Conservation (phyloP, 2,113 vertebrate species). For the Sebastes fasciatus region DNA sequence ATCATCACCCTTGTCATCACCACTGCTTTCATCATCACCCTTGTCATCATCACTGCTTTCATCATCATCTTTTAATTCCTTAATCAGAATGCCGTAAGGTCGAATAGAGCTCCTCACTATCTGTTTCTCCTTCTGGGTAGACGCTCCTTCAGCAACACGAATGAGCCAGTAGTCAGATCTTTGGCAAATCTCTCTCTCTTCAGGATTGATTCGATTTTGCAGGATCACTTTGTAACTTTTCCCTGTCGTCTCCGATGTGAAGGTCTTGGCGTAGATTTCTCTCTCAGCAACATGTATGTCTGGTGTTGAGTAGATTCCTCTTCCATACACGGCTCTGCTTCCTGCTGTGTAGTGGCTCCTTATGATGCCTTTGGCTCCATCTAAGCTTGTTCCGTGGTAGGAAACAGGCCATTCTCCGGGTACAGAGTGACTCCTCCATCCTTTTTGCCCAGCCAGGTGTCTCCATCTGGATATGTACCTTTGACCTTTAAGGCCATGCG, state of each 20-base stretch:
- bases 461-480: slow-evolving; percentile 38
- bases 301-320: slow-evolving; percentile 53
- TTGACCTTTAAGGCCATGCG: slow-evolving; percentile 35
- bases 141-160: background rate
- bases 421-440: slow-evolving; percentile 26
- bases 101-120: slow-evolving; percentile 11
- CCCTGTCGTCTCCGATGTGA: background rate
- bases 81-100: slow-evolving; percentile 37
- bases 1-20: too few relatives aligned
- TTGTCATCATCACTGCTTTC: background rate
- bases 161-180: slow-evolving; percentile 25
- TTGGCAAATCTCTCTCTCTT: background rate
- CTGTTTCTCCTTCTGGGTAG: background rate
- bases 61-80: background rate
- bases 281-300: slow-evolving; percentile 2
- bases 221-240: slow-evolving; percentile 42
- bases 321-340: rapidly evolving
- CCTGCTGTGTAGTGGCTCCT: slow-evolving; percentile 26
- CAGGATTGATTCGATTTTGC: slow-evolving; percentile 40
- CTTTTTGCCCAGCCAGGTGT: slow-evolving; percentile 25
- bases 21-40: too few relatives aligned
- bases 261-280: background rate
- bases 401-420: slow-evolving; percentile 47
- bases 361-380: slow-evolving; percentile 35
- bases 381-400: slow-evolving; percentile 39